Evolutionary conservation across 2,888 invertebrate species (phyloP).

Genomic region (Desoria tigrina): DNA sequence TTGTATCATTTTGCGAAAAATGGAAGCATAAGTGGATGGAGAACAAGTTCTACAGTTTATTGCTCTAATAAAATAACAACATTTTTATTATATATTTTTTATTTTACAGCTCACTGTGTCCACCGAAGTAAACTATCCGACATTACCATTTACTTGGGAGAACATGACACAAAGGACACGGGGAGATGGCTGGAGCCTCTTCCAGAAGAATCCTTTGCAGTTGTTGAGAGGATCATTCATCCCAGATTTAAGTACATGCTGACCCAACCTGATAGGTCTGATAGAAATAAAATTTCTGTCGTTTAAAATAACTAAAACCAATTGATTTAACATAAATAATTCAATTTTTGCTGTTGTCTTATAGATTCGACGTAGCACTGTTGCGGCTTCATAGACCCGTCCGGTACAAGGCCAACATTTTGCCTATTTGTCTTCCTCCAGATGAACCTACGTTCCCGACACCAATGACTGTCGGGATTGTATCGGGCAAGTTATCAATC

Average conservation of each 20-base stretch:
- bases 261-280: conserved; percentile 77
- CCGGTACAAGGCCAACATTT: conserved; percentile 67
- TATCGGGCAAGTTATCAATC: background rate
- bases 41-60: too few relatives aligned
- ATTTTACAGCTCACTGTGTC: conserved; percentile 74
- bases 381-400: conserved; percentile 71
- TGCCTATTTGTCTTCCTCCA: conserved; percentile 76
- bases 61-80: too few relatives aligned
- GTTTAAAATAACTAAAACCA: too few relatives aligned
- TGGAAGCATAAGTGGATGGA: too few relatives aligned
- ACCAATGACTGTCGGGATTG: conserved; percentile 11
- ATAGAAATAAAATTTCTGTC: background rate
- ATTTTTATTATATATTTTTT: background rate
- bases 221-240: conserved; percentile 73
- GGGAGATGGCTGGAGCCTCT: conserved; percentile 65
- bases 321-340: conserved; percentile 9
- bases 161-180: conserved; percentile 74
- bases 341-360: background rate
- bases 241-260: conserved; percentile 77
- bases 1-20: too few relatives aligned
- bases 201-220: conserved; percentile 69
- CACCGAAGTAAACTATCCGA: conserved; percentile 64
- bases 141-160: conserved; percentile 76
- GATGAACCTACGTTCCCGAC: conserved; percentile 47
- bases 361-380: conserved; percentile 69